Evolutionary conservation across 2,888 invertebrate genomes (phyloP), one percentile per base, ranked within the genome.

Genomic region (Acleris holmiana): DNA sequence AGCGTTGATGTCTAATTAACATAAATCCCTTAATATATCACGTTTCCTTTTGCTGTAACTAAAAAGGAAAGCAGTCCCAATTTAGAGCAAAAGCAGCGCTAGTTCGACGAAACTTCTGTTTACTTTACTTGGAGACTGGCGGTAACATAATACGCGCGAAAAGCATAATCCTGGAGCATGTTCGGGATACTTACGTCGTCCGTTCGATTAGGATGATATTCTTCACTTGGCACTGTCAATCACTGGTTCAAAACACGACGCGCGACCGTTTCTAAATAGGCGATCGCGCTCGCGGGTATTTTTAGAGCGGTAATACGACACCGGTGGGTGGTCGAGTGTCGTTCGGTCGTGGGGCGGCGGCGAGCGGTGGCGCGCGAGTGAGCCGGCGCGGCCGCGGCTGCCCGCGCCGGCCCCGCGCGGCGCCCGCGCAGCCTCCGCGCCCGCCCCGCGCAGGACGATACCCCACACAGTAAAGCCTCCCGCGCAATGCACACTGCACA

Each of bases 231-330:
- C 91, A 91, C 91, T 91, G 86, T 90, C 90, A 91, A 92, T 91
- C 91, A 92, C 91, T 90, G 90, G 89, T 88, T 84, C 84, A 91
- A 89, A 89, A 91, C 90, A 91, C 86, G 88, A 82, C 85, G 88
- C 85, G 88, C 83, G 85, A 86, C 84, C 80, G 88, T 89, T 89
- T 90, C 90, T 84, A 90, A 92, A 91, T 91, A 88, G 91, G 91
- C 89, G 89, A 88, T 88, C 86, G 88, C 87, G 89, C 86, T 89
- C 88, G 88, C 88, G 86, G 77, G 84, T 91, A 91, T 91, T 88
- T 91, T 86, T 92, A 91, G 91, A 88, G 88, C 85, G 84, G 91
- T 91, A 92, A 92, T 89, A 86, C 89, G 91, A 92, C 89, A 92
- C 91, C 91, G 85, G 83, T 81, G 86, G 86, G 86, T 82, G 84